These are phyloP conservation scores for Nomada goodeniana DNA, from an alignment of 2,888 invertebrate genomes.

Conservation along the genomic window DNA sequence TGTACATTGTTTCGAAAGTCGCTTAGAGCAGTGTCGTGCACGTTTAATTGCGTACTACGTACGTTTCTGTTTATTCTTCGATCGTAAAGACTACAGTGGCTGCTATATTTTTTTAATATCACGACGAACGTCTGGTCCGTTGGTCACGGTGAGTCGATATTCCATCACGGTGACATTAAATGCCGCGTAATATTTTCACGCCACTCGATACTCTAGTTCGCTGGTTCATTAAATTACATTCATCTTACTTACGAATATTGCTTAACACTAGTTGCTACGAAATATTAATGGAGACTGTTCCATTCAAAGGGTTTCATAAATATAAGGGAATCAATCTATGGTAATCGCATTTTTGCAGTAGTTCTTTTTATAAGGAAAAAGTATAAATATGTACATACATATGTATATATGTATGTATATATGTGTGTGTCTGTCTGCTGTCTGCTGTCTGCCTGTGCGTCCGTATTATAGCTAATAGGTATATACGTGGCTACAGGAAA, in stretches of 20 bases:
- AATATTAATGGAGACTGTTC: constrained; percentile 18
- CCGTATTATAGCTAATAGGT: no score
- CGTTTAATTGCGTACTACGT: constrained; percentile 39
- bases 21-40: constrained; percentile 32
- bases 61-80: constrained; percentile 2
- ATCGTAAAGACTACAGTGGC: constrained; percentile 7
- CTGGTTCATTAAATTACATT: constrained; percentile 17
- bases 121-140: constrained; percentile 18
- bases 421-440: neutral
- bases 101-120: constrained; percentile 35
- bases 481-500: neutral
- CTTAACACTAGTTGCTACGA: neutral
- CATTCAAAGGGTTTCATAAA: constrained; percentile 1
- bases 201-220: neutral
- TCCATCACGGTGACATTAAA: constrained; percentile 18
- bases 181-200: constrained; percentile 19
- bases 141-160: constrained; percentile 42
- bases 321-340: neutral
- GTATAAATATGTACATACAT: neutral
- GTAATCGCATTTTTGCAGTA: neutral
- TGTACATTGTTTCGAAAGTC: constrained; percentile 58
- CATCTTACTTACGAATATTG: neutral
- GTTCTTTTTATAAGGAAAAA: neutral
- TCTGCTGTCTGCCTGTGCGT: neutral
- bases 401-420: neutral